phyloP scores from a whole-genome alignment of 2,113 vertebrate genomes.

The Onychostoma macrolepis region DNA sequence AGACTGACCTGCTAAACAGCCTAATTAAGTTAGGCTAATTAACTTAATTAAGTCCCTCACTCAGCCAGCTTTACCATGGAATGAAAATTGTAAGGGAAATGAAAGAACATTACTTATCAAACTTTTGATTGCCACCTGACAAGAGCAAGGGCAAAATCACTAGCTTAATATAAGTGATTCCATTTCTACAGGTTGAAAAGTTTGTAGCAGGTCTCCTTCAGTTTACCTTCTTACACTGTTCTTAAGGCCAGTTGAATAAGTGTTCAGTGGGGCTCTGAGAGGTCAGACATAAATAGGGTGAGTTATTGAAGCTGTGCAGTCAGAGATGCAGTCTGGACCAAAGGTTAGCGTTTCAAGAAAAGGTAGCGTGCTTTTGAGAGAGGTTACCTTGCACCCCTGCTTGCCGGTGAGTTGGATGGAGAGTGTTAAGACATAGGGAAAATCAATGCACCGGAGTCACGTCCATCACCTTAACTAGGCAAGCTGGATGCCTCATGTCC shows the following conservation, averaged over 20 bases:
- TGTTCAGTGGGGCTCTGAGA: conserved; percentile 1
- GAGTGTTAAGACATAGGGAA: conserved; percentile 63
- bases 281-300: neutral
- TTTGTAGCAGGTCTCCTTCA: conserved; percentile 6
- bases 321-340: conserved; percentile 31
- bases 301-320: conserved; percentile 29
- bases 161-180: neutral
- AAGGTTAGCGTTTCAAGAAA: conserved; percentile 28
- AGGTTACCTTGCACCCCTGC: conserved; percentile 38
- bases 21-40: conserved; percentile 91
- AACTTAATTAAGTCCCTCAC: conserved; percentile 88
- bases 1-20: conserved; percentile 83
- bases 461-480: conserved; percentile 81
- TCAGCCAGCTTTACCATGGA: conserved; percentile 80
- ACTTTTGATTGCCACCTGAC: conserved; percentile 60
- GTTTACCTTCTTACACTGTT: conserved; percentile 12
- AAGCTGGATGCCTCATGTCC: conserved; percentile 60
- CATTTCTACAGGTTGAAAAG: neutral
- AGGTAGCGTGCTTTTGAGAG: conserved; percentile 27
- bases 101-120: conserved; percentile 81
- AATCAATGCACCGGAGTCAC: conserved; percentile 76
- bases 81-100: conserved; percentile 85
- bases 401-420: conserved; percentile 40
- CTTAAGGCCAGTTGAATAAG: conserved; percentile 35
- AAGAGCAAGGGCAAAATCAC: conserved; percentile 26